Conservation (phyloP, 2,888 invertebrate genomes). For the Acleris literana region DNA sequence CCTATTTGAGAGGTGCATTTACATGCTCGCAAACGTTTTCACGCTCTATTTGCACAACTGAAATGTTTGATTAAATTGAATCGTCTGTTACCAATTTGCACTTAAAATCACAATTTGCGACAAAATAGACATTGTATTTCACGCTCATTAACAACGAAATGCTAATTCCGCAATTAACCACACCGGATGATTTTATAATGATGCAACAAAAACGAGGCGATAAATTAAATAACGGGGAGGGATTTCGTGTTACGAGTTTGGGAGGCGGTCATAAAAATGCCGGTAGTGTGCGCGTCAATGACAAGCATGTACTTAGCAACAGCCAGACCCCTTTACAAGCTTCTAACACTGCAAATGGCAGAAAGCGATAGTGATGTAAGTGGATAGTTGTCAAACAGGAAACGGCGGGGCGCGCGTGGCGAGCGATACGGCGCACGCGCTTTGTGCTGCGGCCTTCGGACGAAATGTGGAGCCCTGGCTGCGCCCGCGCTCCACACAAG, state of each 20-base stretch:
- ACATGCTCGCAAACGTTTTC: slow-evolving; percentile 65
- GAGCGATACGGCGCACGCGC: slow-evolving; percentile 71
- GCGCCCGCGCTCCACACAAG: slow-evolving; percentile 51
- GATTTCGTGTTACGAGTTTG: slow-evolving; percentile 59
- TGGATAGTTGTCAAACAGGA: slow-evolving; percentile 83
- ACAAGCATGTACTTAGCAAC: slow-evolving; percentile 74
- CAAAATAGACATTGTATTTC: slow-evolving; percentile 52
- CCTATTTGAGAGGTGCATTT: slow-evolving; percentile 60
- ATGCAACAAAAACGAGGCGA: slow-evolving; percentile 55
- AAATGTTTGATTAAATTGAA: slow-evolving; percentile 74
- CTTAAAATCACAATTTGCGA: slow-evolving; percentile 53
- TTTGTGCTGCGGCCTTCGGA: slow-evolving; percentile 75
- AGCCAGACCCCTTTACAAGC: slow-evolving; percentile 75
- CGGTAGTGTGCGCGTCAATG: slow-evolving; percentile 71
- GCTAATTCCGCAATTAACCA: slow-evolving; percentile 55
- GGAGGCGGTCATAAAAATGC: slow-evolving; percentile 71
- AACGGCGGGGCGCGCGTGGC: slow-evolving; percentile 79
- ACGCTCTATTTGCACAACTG: slow-evolving; percentile 73
- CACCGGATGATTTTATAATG: slow-evolving; percentile 50
- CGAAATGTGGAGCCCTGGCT: slow-evolving; percentile 63
- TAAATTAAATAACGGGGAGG: slow-evolving; percentile 72
- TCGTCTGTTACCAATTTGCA: slow-evolving; percentile 64
- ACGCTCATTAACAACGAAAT: slow-evolving; percentile 58
- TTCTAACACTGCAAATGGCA: slow-evolving; percentile 77
- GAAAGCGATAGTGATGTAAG: slow-evolving; percentile 83